Evolutionary conservation across 2,888 invertebrate genomes (phyloP).

Genomic region (Microdon myrmicae): DNA sequence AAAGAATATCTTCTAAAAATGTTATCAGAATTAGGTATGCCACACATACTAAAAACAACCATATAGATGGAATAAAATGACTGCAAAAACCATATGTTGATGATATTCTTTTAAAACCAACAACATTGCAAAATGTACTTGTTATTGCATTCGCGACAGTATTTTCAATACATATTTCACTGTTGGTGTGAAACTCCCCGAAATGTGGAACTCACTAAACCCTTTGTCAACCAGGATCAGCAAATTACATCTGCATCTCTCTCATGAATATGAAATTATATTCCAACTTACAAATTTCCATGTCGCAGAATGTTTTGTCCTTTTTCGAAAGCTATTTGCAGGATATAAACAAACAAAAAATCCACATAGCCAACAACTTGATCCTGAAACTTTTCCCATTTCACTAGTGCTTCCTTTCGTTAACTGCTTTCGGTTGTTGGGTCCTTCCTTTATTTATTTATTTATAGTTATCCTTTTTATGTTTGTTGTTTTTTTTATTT

Average conservation of each 20-base stretch:
- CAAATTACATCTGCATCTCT: constrained; percentile 40
- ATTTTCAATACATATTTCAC: too few relatives aligned
- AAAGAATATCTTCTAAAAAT: too few relatives aligned
- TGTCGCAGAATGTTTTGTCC: constrained; percentile 31
- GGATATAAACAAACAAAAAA: constrained; percentile 5
- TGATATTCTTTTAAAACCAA: too few relatives aligned
- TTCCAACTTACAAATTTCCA: constrained; percentile 47
- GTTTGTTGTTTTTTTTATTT: not conserved
- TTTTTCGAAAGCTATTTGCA: constrained; percentile 1
- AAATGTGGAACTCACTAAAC: constrained; percentile 23
- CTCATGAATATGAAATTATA: constrained; percentile 48
- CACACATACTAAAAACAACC: too few relatives aligned
- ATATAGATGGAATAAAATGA: too few relatives aligned
- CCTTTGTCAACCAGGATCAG: constrained; percentile 41
- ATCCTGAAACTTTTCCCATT: constrained; percentile 48
- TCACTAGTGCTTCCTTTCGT: constrained; percentile 14
- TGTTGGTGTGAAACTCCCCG: too few relatives aligned
- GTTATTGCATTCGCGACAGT: too few relatives aligned
- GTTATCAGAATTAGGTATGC: too few relatives aligned
- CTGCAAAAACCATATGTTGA: too few relatives aligned
- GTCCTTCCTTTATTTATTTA: not conserved
- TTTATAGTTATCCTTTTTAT: not conserved
- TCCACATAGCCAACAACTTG: constrained; percentile 15
- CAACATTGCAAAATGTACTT: too few relatives aligned
- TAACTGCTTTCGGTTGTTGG: not conserved